Percentiles rank a stretch among this genome's conserved stretches.
Conservation (phyloP, 2,888 invertebrate genomes). For the Amphipyra berbera region DNA sequence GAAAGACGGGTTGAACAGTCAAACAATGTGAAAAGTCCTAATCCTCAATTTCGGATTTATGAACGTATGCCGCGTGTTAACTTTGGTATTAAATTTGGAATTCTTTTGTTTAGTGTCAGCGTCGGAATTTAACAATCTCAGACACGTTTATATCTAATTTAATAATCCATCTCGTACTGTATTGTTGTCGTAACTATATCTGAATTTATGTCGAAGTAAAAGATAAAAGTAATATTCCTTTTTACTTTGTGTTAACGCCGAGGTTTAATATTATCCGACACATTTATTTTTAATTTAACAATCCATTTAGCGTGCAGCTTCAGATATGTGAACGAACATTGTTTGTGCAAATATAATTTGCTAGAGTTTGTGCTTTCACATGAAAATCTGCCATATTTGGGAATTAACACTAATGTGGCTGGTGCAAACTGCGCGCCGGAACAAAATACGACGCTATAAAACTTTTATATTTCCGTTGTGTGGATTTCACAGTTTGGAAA, state of each 20-base stretch:
- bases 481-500: slow-evolving; percentile 20
- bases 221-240: slow-evolving; percentile 22
- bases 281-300: slow-evolving; percentile 26
- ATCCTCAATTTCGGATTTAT: not conserved
- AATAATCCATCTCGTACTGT: slow-evolving; percentile 20
- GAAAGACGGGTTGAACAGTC: not conserved
- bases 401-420: slow-evolving; percentile 30
- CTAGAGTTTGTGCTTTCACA: slow-evolving; percentile 18
- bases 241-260: slow-evolving; percentile 17
- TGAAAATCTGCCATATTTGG: slow-evolving; percentile 26
- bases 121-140: slow-evolving; percentile 20
- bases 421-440: slow-evolving; percentile 25
- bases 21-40: slow-evolving; percentile 1
- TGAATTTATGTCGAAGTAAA: slow-evolving; percentile 18
- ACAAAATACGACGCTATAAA: slow-evolving; percentile 27
- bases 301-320: slow-evolving; percentile 16
- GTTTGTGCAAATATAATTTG: slow-evolving; percentile 30
- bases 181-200: slow-evolving; percentile 28
- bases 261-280: slow-evolving; percentile 12
- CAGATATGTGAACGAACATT: slow-evolving; percentile 24
- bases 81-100: slow-evolving; percentile 8
- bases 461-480: slow-evolving; percentile 25
- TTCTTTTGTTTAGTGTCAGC: slow-evolving; percentile 31
- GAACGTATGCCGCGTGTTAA: not conserved
- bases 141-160: slow-evolving; percentile 32